A percentile compares a stretch with the other conserved stretches of the same genome.
phyloP scores from a whole-genome alignment of 2,797 vertebrate genomes.

The Hemitrygon akajei region DNA sequence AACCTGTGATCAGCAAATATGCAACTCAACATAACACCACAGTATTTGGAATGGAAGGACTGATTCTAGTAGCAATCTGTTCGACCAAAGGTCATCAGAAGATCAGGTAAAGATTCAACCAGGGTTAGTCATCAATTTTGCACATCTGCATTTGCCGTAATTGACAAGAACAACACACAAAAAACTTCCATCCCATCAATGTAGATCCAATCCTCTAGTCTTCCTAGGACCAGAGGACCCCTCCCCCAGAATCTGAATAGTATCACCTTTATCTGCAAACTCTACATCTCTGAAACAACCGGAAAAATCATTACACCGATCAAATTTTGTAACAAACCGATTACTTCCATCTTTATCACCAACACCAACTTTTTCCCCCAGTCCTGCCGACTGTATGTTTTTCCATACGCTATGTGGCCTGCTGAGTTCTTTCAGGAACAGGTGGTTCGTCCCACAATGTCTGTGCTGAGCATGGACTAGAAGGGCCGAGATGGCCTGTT shows the following conservation, averaged over 20 bases:
- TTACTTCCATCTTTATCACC: neutral
- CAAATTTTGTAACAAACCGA: neutral
- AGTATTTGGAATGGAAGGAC: conserved; percentile 35
- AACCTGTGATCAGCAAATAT: neutral
- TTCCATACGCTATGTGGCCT: too few species aligned
- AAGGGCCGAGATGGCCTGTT: too few species aligned
- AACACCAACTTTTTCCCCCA: too few species aligned
- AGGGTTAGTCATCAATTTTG: neutral
- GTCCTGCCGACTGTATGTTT: too few species aligned
- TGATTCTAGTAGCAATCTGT: neutral
- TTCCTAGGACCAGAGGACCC: neutral
- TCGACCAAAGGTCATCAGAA: conserved; percentile 28
- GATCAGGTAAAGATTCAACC: conserved; percentile 20
- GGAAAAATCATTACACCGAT: conserved; percentile 5
- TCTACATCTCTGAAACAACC: neutral
- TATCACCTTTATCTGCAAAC: neutral
- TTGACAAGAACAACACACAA: neutral
- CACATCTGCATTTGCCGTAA: neutral
- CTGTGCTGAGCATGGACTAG: too few species aligned
- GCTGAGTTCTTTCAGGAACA: too few species aligned
- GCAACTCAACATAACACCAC: conserved; percentile 34
- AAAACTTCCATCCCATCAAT: neutral
- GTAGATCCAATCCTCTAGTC: neutral
- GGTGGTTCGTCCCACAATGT: too few species aligned
- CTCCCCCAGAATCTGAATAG: neutral